A percentile compares a stretch with the other conserved stretches of the same genome.
These are phyloP conservation scores for Zingel zingel DNA, from an alignment of 2,113 vertebrate species.

Conservation along the genomic window DNA sequence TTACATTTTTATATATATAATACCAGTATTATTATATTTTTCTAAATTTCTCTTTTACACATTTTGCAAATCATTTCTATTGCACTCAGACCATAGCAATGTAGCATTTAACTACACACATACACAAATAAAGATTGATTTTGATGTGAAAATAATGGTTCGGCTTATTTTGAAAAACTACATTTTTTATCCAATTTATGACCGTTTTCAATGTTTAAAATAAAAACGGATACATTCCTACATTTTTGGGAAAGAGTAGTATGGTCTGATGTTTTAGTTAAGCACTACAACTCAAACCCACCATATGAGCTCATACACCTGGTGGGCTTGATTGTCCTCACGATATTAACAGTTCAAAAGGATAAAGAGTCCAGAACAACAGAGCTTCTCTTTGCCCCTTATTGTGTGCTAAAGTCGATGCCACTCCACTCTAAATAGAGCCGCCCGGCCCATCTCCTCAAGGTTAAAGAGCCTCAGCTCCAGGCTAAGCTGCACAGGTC, in stretches of 20 bases:
- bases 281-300: neutral
- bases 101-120: neutral
- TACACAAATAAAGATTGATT: neutral
- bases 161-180: too few species aligned
- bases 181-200: too few species aligned
- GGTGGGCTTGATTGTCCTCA: neutral
- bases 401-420: slow-evolving; percentile 54
- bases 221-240: neutral
- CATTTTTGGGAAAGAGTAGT: neutral
- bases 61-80: neutral
- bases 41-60: neutral
- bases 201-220: neutral
- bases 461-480: slow-evolving; percentile 69
- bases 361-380: slow-evolving; percentile 40
- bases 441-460: slow-evolving; percentile 57
- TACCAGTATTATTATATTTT: neutral
- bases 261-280: slow-evolving; percentile 16
- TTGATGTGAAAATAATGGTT: neutral
- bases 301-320: slow-evolving; percentile 26
- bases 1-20: neutral
- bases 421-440: slow-evolving; percentile 46
- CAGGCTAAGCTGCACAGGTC: slow-evolving; percentile 74
- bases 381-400: slow-evolving; percentile 37
- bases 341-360: slow-evolving; percentile 49
- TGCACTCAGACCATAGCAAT: neutral